Evolutionary conservation across 2,113 vertebrate genomes (phyloP), one percentile per base, ranked within the genome.

Genomic region (Abramis brama): DNA sequence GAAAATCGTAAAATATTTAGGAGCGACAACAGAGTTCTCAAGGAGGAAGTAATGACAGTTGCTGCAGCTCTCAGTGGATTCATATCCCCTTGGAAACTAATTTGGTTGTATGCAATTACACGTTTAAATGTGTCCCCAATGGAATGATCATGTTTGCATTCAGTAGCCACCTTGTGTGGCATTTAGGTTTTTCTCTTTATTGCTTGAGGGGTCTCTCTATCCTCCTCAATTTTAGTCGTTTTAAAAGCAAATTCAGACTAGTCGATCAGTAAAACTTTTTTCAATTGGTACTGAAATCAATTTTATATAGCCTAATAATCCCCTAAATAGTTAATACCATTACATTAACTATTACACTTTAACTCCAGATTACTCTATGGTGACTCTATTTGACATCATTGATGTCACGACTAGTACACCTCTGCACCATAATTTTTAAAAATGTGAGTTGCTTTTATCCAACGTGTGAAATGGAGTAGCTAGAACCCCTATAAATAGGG

Each of bases 21-120:
- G 62, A 82, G 76, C 30, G 47, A 64, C 71, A 87, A 80, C 50
- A 78, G 80, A 59, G 66, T 64, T 73, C 68, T 64, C 36, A 55
- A 71, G 25, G 81, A 74, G 27, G 79, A 52, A 39, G 73, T 87
- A 85, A 82, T 79, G 83, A 79, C 52, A 64, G 74, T 80, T 57
- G 36, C 57, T 39, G 83, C 60, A 30, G 76, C 68, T 66, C 78
- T 84, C 80, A 79, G 47, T 55, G 66, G 86, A 87, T 74, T 79
- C 17, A 57, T 64, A 57, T 83, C 30, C 33, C 79, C 52, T 25
- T 8, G 30, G 62, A 83, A 86, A 19, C 79, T 79, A 87, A 87
- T 87, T 87, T 79, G 74, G 43, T 78, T 57, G 33, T 82, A 47
- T 83, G 86, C 74, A 82, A 87, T 89, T 86, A 73, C 73, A 47